Evolutionary conservation across 1,140 invertebrate genomes (phyloP), one percentile per base, ranked within the genome.

Genomic region (Luehdorfia chinensis): DNA sequence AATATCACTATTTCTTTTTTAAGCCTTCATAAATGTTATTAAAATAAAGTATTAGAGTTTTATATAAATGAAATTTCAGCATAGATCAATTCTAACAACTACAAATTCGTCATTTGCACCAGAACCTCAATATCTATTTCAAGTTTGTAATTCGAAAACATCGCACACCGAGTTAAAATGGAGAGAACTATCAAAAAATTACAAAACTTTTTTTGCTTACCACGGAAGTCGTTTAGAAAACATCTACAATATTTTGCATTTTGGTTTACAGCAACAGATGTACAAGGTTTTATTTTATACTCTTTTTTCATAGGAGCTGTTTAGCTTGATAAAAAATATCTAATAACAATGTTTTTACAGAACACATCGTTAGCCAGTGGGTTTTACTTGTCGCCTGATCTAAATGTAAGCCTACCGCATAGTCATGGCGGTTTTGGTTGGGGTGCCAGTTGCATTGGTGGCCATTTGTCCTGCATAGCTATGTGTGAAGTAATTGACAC

Each of bases 161-260:
- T 90, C 89, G 6, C 67, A 76, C 21, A 67, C 79, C 2, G 91
- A 92, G 67, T 67, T 87, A 28, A 89, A 87, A 55, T 93, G 90
- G 90, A 87, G 81, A 59, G 86, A 87, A 16, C 50, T 89, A 18
- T 76, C 88, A 11, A 78, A 88, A 60, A 86, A 89, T 48, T 87
- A 88, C 55, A 84, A 89, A 43, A 87, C 90, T 11, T 89, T 94
- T 66, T 90, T 90, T 72, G 94, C 93, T 7, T 96, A 92, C 65
- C 93, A 95, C 83, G 94, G 94, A 14, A 95, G 92, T 75, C 87
- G 91, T 50, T 77, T 94, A 43, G 93, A 94, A 77, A 94, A 95
- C 81, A 94, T 95, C 75, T 92, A 94, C 86, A 93, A 93, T 0
- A 95, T 96, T 50, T 71, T 95, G 23, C 90, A 94, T 75, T 91